Percentiles rank a stretch among this genome's conserved stretches.
These are phyloP conservation scores for Geophilus truncorum DNA, from an alignment of 2,888 invertebrate species.

Conservation along the genomic window DNA sequence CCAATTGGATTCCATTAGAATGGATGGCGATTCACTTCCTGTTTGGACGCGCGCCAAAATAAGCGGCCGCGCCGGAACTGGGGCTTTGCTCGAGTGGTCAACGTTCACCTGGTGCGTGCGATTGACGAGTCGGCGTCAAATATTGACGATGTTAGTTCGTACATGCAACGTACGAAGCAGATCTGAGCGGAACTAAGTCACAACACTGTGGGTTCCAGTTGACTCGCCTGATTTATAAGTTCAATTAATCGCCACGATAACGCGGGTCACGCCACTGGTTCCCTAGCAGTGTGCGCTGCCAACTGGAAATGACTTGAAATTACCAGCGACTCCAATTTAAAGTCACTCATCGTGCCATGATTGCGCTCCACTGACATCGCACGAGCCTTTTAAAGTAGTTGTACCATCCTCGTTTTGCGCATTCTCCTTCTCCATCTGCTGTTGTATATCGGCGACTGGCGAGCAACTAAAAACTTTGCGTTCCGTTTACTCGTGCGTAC, in stretches of 20 bases:
- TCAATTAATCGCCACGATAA: conserved; percentile 10
- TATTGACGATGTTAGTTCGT: not conserved
- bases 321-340: conserved; percentile 10
- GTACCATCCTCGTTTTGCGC: not conserved
- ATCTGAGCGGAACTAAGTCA: conserved; percentile 4
- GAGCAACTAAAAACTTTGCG: not conserved
- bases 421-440: not conserved
- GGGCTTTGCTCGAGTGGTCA: not conserved
- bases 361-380: not conserved
- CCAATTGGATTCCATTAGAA: not conserved
- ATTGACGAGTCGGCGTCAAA: not conserved
- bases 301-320: conserved; percentile 10
- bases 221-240: conserved; percentile 5
- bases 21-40: not conserved
- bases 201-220: not conserved
- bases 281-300: not conserved
- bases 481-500: not conserved
- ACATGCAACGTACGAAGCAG: not conserved
- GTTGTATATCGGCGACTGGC: too few species aligned
- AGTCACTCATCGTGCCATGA: conserved; percentile 10
- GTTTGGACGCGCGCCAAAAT: not conserved
- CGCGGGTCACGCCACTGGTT: conserved; percentile 1
- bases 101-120: not conserved
- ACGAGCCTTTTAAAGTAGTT: not conserved
- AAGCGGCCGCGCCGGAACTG: not conserved